Evolutionary conservation across 2,113 vertebrate genomes (phyloP).

Genomic region (Okapia johnstoni): DNA sequence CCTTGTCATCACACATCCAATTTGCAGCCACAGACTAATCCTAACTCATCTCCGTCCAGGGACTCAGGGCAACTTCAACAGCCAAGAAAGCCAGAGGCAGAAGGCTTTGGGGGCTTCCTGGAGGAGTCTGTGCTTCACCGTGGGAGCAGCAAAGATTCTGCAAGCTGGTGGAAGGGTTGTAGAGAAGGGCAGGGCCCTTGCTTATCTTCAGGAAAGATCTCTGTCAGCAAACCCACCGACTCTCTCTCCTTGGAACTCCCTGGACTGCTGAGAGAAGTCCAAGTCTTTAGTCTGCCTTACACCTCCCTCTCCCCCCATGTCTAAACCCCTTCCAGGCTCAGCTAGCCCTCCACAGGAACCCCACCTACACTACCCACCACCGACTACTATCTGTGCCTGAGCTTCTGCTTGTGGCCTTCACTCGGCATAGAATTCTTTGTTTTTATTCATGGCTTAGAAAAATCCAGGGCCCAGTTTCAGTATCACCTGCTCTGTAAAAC

Average conservation of each 20-base stretch:
- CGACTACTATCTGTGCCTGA: rapidly evolving
- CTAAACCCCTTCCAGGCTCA: neutral
- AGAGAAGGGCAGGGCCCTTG: neutral
- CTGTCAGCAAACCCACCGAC: neutral
- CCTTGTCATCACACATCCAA: neutral
- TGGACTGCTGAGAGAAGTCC: neutral
- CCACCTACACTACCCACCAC: neutral
- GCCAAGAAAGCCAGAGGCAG: neutral
- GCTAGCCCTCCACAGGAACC: neutral
- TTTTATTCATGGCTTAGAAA: constrained; percentile 20
- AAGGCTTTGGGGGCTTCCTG: neutral
- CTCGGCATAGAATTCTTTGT: neutral
- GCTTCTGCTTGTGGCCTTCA: neutral
- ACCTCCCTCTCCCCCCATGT: rapidly evolving
- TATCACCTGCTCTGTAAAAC: neutral
- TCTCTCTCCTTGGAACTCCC: neutral
- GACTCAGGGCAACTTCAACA: neutral
- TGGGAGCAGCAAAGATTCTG: neutral
- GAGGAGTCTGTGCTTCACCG: neutral
- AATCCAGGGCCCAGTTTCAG: neutral
- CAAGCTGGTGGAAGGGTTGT: neutral
- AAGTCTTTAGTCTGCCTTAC: neutral
- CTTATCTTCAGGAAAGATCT: neutral
- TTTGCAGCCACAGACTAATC: neutral
- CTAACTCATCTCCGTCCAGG: neutral